Percentiles rank a stretch among this genome's conserved stretches.
Conservation (phyloP, 92 coral and sea anemone species). For the Porites divaricata region DNA sequence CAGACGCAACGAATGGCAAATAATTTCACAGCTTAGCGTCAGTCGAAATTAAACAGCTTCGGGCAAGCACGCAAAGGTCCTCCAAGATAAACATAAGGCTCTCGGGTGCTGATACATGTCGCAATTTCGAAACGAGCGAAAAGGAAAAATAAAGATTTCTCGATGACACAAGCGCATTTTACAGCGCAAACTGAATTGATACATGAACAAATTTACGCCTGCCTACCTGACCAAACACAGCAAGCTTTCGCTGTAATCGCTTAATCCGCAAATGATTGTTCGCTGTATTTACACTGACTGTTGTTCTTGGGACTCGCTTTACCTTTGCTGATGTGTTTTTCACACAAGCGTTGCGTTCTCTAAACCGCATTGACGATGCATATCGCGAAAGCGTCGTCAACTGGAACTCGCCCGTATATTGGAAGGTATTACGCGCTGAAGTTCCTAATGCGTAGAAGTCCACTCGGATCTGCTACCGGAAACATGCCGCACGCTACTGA, state of each 20-base stretch:
- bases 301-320: not conserved
- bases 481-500: slow-evolving; percentile 62
- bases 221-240: slow-evolving; percentile 59
- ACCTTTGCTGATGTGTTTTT: not conserved
- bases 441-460: slow-evolving; percentile 9
- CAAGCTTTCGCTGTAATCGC: slow-evolving; percentile 53
- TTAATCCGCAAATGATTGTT: slow-evolving; percentile 57
- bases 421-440: slow-evolving; percentile 10
- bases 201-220: slow-evolving; percentile 17
- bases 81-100: slow-evolving; percentile 19
- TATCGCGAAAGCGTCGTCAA: not conserved
- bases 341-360: slow-evolving; percentile 15
- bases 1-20: slow-evolving; percentile 23
- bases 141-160: not conserved
- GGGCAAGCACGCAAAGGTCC: slow-evolving; percentile 37
- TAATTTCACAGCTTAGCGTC: slow-evolving; percentile 44
- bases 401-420: not conserved
- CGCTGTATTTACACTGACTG: slow-evolving; percentile 44
- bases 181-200: slow-evolving; percentile 9
- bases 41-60: slow-evolving; percentile 37
- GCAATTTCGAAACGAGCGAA: not conserved
- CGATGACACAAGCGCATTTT: not conserved
- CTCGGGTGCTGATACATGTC: slow-evolving; percentile 7
- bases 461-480: slow-evolving; percentile 49
- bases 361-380: not conserved